phyloP scores from a whole-genome alignment of 2,113 vertebrate species.

The Pavo muticus region DNA sequence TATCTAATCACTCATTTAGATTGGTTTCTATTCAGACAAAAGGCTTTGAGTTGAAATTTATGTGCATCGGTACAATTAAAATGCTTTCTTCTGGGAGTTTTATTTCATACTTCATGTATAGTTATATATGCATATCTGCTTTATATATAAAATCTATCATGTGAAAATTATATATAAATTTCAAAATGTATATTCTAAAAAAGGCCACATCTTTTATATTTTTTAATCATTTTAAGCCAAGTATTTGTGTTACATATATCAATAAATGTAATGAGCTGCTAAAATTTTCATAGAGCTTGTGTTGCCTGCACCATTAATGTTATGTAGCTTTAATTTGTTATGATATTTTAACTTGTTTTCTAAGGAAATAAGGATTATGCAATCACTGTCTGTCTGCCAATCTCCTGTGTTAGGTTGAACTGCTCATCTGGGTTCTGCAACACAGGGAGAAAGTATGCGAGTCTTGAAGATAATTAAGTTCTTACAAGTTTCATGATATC shows the following conservation, averaged over 20 bases:
- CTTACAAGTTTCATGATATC: background rate
- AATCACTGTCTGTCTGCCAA: background rate
- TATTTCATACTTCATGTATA: background rate
- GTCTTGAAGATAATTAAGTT: background rate
- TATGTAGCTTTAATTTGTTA: background rate
- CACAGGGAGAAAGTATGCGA: background rate
- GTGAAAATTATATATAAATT: background rate
- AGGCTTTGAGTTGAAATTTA: background rate
- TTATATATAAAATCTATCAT: background rate
- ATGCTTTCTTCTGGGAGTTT: background rate
- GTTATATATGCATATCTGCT: background rate
- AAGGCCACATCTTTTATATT: background rate
- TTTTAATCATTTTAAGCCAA: background rate
- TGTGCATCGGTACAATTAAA: background rate
- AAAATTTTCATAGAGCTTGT: background rate
- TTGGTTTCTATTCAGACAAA: background rate
- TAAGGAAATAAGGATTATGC: background rate
- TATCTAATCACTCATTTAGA: background rate
- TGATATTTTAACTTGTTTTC: background rate
- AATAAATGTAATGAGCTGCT: background rate
- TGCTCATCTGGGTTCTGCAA: fast-evolving
- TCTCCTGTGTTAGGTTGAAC: background rate
- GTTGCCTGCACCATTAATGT: background rate
- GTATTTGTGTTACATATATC: background rate
- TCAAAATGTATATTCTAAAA: background rate